Conservation (phyloP, 2,113 vertebrate genomes). For the Piaya cayana region DNA sequence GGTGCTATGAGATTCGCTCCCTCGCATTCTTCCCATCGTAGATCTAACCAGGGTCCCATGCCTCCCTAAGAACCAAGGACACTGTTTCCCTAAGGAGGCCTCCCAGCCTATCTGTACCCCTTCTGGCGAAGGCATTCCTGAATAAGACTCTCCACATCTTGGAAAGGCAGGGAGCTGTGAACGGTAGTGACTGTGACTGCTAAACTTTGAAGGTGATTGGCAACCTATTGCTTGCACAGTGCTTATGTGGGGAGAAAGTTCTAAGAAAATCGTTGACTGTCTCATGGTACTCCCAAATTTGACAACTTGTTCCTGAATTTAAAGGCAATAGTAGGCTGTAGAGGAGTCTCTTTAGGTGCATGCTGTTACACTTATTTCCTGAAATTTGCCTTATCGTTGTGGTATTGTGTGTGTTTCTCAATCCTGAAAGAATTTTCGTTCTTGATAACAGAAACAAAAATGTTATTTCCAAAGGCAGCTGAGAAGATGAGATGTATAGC, state of each 20-base stretch:
- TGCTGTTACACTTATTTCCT: not conserved
- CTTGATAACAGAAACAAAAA: not conserved
- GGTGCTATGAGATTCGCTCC: too few relatives aligned
- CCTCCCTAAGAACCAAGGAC: too few relatives aligned
- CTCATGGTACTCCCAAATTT: not conserved
- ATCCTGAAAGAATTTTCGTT: not conserved
- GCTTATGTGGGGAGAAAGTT: not conserved
- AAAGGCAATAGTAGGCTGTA: not conserved
- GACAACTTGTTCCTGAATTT: not conserved
- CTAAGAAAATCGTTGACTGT: not conserved
- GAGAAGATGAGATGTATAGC: not conserved
- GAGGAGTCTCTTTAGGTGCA: not conserved
- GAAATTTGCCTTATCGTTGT: not conserved
- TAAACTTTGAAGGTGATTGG: not conserved
- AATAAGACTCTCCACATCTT: too few relatives aligned
- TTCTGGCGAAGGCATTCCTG: too few relatives aligned
- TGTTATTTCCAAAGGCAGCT: not conserved
- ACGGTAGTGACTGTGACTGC: not conserved
- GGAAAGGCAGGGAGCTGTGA: not conserved
- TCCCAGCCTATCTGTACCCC: too few relatives aligned
- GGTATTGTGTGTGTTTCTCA: not conserved
- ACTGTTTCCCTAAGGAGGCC: too few relatives aligned
- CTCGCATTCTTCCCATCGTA: too few relatives aligned
- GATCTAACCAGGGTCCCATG: too few relatives aligned
- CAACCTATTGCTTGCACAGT: not conserved